Conservation (phyloP, 2,888 invertebrate species). For the Oxycera nigricornis region DNA sequence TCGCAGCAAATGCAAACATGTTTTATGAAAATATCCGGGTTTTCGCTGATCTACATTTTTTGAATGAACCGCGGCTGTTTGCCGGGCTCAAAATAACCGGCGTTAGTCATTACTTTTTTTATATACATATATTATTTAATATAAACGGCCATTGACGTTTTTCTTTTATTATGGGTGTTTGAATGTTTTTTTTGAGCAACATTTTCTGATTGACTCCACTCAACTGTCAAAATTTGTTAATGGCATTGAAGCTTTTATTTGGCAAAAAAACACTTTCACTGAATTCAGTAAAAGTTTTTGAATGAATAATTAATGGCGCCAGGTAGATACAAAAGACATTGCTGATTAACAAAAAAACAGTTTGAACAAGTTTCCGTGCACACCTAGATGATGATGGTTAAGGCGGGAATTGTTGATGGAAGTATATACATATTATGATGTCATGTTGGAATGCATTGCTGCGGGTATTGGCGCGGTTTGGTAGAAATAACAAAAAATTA, state of each 20-base stretch:
- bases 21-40: constrained; percentile 13
- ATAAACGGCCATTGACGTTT: background rate
- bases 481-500: too few species aligned
- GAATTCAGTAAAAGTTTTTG: constrained; percentile 9
- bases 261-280: constrained; percentile 11
- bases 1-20: background rate
- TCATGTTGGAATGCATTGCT: too few species aligned
- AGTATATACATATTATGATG: too few species aligned
- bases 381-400: too few species aligned
- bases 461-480: too few species aligned
- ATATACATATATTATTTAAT: background rate
- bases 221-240: background rate
- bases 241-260: constrained; percentile 4
- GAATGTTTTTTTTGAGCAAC: background rate
- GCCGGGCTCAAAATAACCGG: background rate
- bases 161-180: background rate
- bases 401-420: too few species aligned
- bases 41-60: constrained; percentile 1
- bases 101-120: background rate
- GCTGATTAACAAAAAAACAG: too few species aligned
- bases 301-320: constrained; percentile 10
- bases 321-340: too few species aligned
- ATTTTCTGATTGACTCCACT: background rate
- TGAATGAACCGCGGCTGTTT: background rate
- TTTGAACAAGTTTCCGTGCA: too few species aligned